Base-by-base conservation (phyloP, 2,888 invertebrate genomes). In the Cheilosia soror region DNA sequence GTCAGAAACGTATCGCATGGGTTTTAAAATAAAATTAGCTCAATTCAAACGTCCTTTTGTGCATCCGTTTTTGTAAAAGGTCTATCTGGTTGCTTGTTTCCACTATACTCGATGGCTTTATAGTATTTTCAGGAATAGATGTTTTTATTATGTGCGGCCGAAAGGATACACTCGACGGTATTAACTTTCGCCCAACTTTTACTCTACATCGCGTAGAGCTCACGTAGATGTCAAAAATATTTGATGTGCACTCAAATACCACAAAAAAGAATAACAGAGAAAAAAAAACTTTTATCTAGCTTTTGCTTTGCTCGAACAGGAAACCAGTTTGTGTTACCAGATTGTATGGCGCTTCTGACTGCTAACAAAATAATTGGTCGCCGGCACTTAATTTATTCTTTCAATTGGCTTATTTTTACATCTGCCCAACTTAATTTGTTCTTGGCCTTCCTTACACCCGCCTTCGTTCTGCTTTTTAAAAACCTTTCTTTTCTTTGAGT, bases 311-410 rank as follows among this genome's bases (percentile, higher is more conserved):
- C 68, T 78, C 57, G 31, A 66, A 31, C 15, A 44, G 69, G 58
- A 73, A 58, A 40, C 60, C 9, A 69, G 53, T 55, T 55, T 69
- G 31, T 47, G 42, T 40, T 25, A 47, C 53, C 31, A 37, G 27
- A 73, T 66, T 42, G 29, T 63, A 62, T 68, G 55, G 49, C 42
- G 47, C 75, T 81, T 75, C 57, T 44, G 55, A 57, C 63, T 81
- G 68, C 68, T 78, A 13, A 57, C 42, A 25, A 37, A 11, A 51
- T 57, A 51, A 27, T 27, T 60, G 71, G 31, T 72, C 85, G 76
- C 47, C 85, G 85, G 85, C 85, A 85, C 85, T 72, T 85, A 76
- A 66, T 31, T 80, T 81, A 51, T 81, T 75, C 57, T 65, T 71
- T 57, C 71, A 77, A 85, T 85, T 85, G 85, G 85, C 81, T 81